Base-by-base conservation (phyloP, 1,140 invertebrate genomes). In the Maniola jurtina region DNA sequence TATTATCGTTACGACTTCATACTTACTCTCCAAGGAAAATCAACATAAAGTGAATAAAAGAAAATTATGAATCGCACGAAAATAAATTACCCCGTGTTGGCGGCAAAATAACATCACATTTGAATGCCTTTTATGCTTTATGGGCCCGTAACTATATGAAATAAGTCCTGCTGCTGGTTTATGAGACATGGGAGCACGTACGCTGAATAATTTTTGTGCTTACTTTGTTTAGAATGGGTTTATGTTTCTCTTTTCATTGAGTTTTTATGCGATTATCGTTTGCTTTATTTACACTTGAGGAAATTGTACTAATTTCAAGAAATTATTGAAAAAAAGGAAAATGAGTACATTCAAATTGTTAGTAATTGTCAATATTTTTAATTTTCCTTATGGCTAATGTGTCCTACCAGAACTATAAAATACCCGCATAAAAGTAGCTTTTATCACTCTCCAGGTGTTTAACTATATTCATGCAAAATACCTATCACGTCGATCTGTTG, bases 31-130 rank as follows among this genome's bases (percentile, higher is more conserved):
- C 69, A 86, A 87, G 83, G 83, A 89, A 90, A 90, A 90, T 90
- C 88, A 90, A 90, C 88, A 90, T 90, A 90, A 90, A 90, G 88
- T 90, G 88, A 90, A 90, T 90, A 90, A 90, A 90, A 89, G 86
- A 90, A 90, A 90, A 90, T 90, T 90, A 90, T 90, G 88, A 90
- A 90, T 88, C 82, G 86, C 88, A 80, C 81, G 76, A 77, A 89
- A 89, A 90, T 90, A 90, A 90, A 90, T 90, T 90, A 89, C 84
- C 79, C 80, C 72, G 83, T 84, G 86, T 90, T 88, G 86, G 88
- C 87, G 86, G 88, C 86, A 88, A 90, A 90, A 90, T 90, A 90
- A 90, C 88, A 90, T 90, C 88, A 85, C 88, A 89, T 89, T 88
- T 90, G 86, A 90, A 90, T 90, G 86, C 88, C 83, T 87, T 89